A percentile compares a stretch with the other conserved stretches of the same genome.
phyloP scores from a whole-genome alignment of 1,140 invertebrate species.

The Prorops nasuta region DNA sequence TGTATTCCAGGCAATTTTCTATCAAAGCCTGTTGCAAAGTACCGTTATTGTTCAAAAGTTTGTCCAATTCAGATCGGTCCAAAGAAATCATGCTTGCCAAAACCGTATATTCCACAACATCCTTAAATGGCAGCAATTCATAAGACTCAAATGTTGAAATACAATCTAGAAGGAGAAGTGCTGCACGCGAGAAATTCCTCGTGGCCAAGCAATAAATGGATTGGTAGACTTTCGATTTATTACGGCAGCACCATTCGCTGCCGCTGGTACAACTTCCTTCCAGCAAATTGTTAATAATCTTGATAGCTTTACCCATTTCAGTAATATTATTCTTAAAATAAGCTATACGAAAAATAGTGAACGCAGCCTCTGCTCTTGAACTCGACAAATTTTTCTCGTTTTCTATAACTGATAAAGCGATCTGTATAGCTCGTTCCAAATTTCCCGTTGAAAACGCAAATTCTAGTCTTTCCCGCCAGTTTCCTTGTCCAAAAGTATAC shows the following conservation, averaged over 20 bases:
- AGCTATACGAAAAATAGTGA: conserved; percentile 80
- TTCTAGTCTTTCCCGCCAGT: conserved; percentile 61
- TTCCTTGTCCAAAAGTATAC: no score
- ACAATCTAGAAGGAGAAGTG: conserved; percentile 71
- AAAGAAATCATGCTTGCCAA: conserved; percentile 38
- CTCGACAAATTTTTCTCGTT: conserved; percentile 81
- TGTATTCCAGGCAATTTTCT: conserved; percentile 53
- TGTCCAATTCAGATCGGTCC: conserved; percentile 35
- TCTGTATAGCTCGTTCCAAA: conserved; percentile 57
- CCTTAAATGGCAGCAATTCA: conserved; percentile 69
- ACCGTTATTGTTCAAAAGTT: conserved; percentile 42
- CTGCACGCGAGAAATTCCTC: conserved; percentile 72
- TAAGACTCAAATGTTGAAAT: conserved; percentile 82
- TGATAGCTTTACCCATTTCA: conserved; percentile 69
- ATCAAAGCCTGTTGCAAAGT: conserved; percentile 51
- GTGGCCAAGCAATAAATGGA: conserved; percentile 73
- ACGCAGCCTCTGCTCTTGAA: conserved; percentile 77
- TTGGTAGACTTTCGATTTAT: conserved; percentile 70
- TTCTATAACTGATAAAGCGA: conserved; percentile 72
- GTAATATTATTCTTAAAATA: conserved; percentile 74
- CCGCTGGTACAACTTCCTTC: conserved; percentile 53
- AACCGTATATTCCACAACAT: conserved; percentile 21
- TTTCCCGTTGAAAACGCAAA: conserved; percentile 73
- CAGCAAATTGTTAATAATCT: conserved; percentile 62
- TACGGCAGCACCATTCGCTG: conserved; percentile 78